A percentile compares a stretch with the other conserved stretches of the same genome.
These are phyloP conservation scores for Saxidomus purpurata DNA, from an alignment of 1,140 invertebrate species.

Conservation along the genomic window DNA sequence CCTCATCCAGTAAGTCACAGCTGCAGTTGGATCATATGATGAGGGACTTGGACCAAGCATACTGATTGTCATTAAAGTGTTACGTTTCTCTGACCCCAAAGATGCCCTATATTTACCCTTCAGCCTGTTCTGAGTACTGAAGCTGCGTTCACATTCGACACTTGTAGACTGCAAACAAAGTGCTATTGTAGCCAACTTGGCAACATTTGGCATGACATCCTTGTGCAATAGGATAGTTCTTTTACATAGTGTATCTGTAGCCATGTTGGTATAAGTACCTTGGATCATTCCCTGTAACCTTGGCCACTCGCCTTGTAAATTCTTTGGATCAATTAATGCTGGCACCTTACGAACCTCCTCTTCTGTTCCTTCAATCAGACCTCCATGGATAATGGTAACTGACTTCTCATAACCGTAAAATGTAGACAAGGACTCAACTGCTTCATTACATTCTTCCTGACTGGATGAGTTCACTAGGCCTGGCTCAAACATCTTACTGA, in stretches of 20 bases:
- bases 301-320: neutral
- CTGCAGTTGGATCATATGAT: neutral
- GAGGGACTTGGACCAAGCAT: conserved; percentile 14
- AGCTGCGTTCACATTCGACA: conserved; percentile 58
- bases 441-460: neutral
- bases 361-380: neutral
- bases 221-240: neutral
- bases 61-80: conserved; percentile 1
- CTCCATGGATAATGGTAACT: neutral
- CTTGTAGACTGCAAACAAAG: conserved; percentile 40
- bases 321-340: neutral
- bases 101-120: conserved; percentile 32
- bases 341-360: neutral
- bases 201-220: neutral
- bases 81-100: neutral
- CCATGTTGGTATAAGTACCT: neutral
- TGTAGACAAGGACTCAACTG: neutral
- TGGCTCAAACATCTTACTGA: conserved; percentile 34
- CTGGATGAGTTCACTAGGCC: neutral
- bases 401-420: conserved; percentile 19
- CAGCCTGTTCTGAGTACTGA: conserved; percentile 32
- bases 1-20: neutral
- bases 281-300: neutral
- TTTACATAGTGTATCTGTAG: conserved; percentile 6
- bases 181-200: conserved; percentile 40